These are phyloP conservation scores for Triplophysa yarkandensis DNA, from an alignment of 2,797 vertebrate genomes.

Conservation along the genomic window DNA sequence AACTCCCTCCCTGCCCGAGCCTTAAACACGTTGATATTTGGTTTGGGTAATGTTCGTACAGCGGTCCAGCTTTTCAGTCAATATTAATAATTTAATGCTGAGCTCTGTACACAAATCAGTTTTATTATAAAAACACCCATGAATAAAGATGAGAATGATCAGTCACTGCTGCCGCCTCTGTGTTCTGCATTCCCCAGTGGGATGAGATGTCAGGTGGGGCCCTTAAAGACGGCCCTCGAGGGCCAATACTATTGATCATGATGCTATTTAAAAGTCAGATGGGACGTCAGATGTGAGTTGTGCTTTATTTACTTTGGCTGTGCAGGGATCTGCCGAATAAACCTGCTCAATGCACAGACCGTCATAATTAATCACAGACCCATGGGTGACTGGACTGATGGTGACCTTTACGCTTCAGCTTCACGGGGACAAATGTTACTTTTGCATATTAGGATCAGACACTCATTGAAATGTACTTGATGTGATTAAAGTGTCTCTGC, in stretches of 20 bases:
- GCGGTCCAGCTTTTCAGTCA: slow-evolving; percentile 44
- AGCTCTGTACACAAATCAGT: slow-evolving; percentile 38
- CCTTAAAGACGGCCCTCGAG: slow-evolving; percentile 33
- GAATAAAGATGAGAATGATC: slow-evolving; percentile 52
- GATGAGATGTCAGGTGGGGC: slow-evolving; percentile 20
- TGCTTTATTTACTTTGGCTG: slow-evolving; percentile 51
- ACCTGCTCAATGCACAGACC: slow-evolving; percentile 16
- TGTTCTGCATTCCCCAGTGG: slow-evolving; percentile 8
- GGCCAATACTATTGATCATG: slow-evolving; percentile 41
- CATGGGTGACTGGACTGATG: slow-evolving; percentile 21
- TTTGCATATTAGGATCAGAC: slow-evolving; percentile 34
- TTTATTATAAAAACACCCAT: slow-evolving; percentile 46
- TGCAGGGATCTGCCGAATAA: neutral
- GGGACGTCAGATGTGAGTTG: slow-evolving; percentile 42
- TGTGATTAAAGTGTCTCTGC: slow-evolving; percentile 6
- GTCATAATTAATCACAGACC: slow-evolving; percentile 42
- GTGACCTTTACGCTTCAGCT: slow-evolving; percentile 42
- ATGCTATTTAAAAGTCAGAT: slow-evolving; percentile 48
- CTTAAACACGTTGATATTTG: slow-evolving; percentile 24
- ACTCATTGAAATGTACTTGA: slow-evolving; percentile 8
- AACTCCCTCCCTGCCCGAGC: neutral
- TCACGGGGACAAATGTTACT: slow-evolving; percentile 38
- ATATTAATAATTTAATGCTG: slow-evolving; percentile 49
- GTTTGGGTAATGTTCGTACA: slow-evolving; percentile 46
- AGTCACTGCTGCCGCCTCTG: neutral